phyloP scores from a whole-genome alignment of 2,888 invertebrate species.

The Ectemnius cavifrons region DNA sequence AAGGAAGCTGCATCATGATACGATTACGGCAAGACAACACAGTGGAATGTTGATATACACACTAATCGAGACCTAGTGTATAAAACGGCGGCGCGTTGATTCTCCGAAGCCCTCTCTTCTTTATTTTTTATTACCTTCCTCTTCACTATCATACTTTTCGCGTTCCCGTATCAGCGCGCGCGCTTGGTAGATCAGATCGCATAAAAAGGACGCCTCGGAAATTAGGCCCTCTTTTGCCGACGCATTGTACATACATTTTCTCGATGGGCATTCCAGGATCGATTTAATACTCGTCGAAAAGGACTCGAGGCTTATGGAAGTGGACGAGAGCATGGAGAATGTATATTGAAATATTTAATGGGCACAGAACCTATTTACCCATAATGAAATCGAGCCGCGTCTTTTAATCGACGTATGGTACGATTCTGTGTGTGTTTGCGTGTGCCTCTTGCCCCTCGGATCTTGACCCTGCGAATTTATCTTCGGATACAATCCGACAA shows the following conservation, averaged over 20 bases:
- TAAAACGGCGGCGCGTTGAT: constrained; percentile 46
- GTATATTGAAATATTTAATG: constrained; percentile 23
- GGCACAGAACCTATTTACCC: constrained; percentile 24
- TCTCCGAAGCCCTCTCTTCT: constrained; percentile 35
- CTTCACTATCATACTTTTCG: neutral
- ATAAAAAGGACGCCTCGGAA: constrained; percentile 47
- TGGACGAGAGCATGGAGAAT: constrained; percentile 29
- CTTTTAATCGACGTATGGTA: neutral
- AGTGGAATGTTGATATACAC: constrained; percentile 44
- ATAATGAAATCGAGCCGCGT: constrained; percentile 15
- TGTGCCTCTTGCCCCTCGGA: neutral
- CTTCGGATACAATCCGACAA: constrained; percentile 1
- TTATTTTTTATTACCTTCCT: constrained; percentile 8
- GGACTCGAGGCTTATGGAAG: constrained; percentile 37
- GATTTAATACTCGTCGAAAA: constrained; percentile 45
- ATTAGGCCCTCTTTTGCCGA: constrained; percentile 52
- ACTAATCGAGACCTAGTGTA: constrained; percentile 19
- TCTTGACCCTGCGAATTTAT: neutral
- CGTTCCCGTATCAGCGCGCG: constrained; percentile 16
- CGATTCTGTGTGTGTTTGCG: neutral
- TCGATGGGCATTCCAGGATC: constrained; percentile 26
- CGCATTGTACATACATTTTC: constrained; percentile 31
- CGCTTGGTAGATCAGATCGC: constrained; percentile 38
- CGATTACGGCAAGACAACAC: constrained; percentile 26
- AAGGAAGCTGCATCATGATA: constrained; percentile 21